Percentiles rank a stretch among this genome's conserved stretches.
Conservation (phyloP, 2,888 invertebrate genomes). For the Dryococelus australis region DNA sequence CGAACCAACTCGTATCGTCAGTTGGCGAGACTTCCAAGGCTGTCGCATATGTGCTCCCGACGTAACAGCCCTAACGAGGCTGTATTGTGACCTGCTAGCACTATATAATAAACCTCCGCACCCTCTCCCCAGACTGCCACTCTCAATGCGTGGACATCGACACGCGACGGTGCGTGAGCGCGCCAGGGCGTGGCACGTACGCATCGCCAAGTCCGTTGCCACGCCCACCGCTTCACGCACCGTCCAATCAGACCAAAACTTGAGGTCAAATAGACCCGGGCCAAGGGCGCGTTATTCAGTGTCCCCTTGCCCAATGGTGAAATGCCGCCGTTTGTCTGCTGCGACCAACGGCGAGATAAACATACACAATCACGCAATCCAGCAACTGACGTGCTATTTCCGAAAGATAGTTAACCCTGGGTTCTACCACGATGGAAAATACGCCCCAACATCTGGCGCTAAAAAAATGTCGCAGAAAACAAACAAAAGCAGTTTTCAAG, state of each 20-base stretch:
- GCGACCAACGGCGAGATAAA: too few species aligned
- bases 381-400: too few species aligned
- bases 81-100: neutral
- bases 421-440: too few species aligned
- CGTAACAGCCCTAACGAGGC: neutral
- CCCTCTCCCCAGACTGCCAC: neutral
- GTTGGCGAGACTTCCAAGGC: neutral
- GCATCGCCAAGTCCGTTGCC: neutral
- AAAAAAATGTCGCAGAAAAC: too few species aligned
- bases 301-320: neutral
- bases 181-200: constrained; percentile 1
- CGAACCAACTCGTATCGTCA: too few species aligned
- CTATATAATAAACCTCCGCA: neutral
- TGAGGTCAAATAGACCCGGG: neutral
- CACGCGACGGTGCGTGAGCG: neutral
- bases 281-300: neutral
- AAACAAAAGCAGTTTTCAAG: too few species aligned
- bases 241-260: neutral
- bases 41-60: neutral
- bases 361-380: too few species aligned
- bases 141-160: neutral
- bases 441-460: too few species aligned
- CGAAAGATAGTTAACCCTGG: too few species aligned
- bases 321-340: neutral
- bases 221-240: neutral